Conservation (phyloP, 2,888 invertebrate species). For the Mystacides longicornis region DNA sequence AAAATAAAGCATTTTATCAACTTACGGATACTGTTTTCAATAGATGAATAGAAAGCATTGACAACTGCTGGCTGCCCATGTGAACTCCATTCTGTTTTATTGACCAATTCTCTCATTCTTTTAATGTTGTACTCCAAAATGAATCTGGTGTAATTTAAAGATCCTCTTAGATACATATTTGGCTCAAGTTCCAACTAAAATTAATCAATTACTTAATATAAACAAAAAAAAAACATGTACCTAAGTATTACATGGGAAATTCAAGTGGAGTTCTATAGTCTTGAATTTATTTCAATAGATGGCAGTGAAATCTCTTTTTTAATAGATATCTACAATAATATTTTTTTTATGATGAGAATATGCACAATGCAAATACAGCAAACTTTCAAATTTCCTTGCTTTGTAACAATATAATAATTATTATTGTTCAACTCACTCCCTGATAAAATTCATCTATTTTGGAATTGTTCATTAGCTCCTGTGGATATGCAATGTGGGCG, state of each 20-base stretch:
- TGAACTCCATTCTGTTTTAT: slow-evolving; percentile 47
- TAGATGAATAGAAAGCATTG: slow-evolving; percentile 48
- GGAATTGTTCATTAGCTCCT: slow-evolving; percentile 56
- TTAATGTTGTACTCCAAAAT: slow-evolving; percentile 43
- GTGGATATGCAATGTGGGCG: slow-evolving; percentile 65
- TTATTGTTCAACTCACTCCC: slow-evolving; percentile 29
- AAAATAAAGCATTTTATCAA: too few relatives aligned
- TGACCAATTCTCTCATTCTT: slow-evolving; percentile 42
- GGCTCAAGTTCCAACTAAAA: slow-evolving; percentile 38
- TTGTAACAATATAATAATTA: not conserved
- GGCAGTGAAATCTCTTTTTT: too few relatives aligned
- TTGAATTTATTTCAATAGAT: too few relatives aligned
- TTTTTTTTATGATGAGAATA: too few relatives aligned
- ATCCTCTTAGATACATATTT: slow-evolving; percentile 40
- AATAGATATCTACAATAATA: too few relatives aligned
- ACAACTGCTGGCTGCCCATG: slow-evolving; percentile 45
- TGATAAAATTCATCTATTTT: slow-evolving; percentile 48
- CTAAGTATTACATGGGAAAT: too few relatives aligned
- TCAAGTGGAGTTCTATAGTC: too few relatives aligned
- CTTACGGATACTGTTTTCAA: slow-evolving; percentile 51
- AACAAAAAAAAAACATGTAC: too few relatives aligned
- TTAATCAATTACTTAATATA: too few relatives aligned
- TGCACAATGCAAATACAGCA: too few relatives aligned
- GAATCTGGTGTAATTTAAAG: slow-evolving; percentile 44
- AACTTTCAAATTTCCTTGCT: too few relatives aligned